Conservation (phyloP, 1,140 invertebrate species). For the Propsilocerus akamusi region DNA sequence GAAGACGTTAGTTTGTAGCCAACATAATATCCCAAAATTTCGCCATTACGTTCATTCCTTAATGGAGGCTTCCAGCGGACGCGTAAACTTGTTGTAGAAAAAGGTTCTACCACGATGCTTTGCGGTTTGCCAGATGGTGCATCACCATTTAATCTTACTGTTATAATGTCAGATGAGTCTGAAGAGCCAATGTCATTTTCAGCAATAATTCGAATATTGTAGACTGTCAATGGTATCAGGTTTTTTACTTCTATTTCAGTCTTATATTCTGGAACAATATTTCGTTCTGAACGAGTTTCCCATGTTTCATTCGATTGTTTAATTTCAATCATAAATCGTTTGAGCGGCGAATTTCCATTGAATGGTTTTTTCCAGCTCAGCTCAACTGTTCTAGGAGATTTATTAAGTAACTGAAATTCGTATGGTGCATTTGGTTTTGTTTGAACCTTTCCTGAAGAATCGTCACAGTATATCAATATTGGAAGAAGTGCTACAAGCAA, state of each 20-base stretch:
- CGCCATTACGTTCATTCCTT: conserved; percentile 80
- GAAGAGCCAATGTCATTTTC: conserved; percentile 88
- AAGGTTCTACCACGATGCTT: conserved; percentile 68
- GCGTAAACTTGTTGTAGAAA: conserved; percentile 80
- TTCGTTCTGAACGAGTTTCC: conserved; percentile 67
- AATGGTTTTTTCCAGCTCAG: conserved; percentile 86
- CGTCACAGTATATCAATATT: too few relatives aligned
- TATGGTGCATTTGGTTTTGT: conserved; percentile 87
- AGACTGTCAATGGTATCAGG: conserved; percentile 76
- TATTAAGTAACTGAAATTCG: conserved; percentile 79
- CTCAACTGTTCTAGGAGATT: conserved; percentile 75
- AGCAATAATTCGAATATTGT: conserved; percentile 80
- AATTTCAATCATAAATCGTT: conserved; percentile 80
- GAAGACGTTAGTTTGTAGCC: conserved; percentile 79
- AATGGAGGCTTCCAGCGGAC: conserved; percentile 88
- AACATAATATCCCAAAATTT: conserved; percentile 78
- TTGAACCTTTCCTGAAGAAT: conserved; percentile 92
- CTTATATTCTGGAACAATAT: conserved; percentile 66
- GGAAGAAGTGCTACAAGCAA: too few relatives aligned
- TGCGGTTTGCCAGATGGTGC: conserved; percentile 68
- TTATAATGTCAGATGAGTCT: conserved; percentile 78
- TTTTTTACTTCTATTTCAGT: conserved; percentile 76
- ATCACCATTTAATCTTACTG: conserved; percentile 89
- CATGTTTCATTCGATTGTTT: conserved; percentile 74
- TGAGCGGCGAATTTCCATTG: conserved; percentile 87